Percentiles rank a stretch among this genome's conserved stretches.
These are phyloP conservation scores for Philonicus albiceps DNA, from an alignment of 2,888 invertebrate genomes.

Conservation along the genomic window DNA sequence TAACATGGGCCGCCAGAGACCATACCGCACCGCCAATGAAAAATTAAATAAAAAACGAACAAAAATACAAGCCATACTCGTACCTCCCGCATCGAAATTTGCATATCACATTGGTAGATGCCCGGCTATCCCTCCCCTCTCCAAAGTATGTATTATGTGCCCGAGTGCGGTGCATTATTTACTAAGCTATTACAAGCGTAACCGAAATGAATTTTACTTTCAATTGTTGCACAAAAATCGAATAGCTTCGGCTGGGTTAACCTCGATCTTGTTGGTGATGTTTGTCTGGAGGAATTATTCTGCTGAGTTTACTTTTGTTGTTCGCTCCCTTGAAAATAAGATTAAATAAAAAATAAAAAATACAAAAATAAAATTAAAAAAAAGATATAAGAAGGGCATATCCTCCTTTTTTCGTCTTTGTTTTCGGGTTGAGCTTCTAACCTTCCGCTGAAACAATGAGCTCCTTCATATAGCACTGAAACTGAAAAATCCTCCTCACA, in stretches of 20 bases:
- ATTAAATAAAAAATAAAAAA: not conserved
- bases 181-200: constrained; percentile 32
- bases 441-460: constrained; percentile 38
- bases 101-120: constrained; percentile 30
- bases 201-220: constrained; percentile 48
- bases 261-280: constrained; percentile 37
- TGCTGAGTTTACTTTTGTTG: not conserved
- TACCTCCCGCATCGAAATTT: constrained; percentile 42
- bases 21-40: not conserved
- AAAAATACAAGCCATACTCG: not conserved
- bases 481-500: constrained; percentile 32
- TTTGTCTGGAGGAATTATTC: constrained; percentile 26
- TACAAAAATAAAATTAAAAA: not conserved
- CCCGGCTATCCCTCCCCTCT: not conserved
- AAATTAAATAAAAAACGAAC: not conserved
- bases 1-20: not conserved
- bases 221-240: constrained; percentile 45
- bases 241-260: constrained; percentile 27
- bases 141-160: constrained; percentile 15
- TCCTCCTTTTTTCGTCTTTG: constrained; percentile 3
- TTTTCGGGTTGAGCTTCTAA: constrained; percentile 37
- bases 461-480: constrained; percentile 39
- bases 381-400: not conserved
- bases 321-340: not conserved
- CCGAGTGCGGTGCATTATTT: constrained; percentile 33